phyloP scores from a whole-genome alignment of 1,140 invertebrate species.

The Agrilus planipennis region DNA sequence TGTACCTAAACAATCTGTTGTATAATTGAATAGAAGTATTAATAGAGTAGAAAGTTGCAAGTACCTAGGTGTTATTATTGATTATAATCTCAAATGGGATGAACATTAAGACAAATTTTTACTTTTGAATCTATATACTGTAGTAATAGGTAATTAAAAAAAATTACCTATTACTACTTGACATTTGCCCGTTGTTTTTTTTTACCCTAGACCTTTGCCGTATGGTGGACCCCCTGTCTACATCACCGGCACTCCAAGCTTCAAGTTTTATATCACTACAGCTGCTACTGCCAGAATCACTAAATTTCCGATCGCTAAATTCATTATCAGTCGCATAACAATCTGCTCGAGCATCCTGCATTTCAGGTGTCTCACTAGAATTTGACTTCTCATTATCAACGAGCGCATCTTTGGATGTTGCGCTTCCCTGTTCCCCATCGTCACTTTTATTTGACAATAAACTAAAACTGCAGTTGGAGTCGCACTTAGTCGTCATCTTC shows the following conservation, averaged over 20 bases:
- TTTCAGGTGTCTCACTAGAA: slow-evolving; percentile 44
- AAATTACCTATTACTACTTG: no score
- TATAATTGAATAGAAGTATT: no score
- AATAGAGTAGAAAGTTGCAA: no score
- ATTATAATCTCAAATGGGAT: no score
- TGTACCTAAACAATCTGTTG: no score
- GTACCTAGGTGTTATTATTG: no score
- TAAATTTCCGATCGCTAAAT: slow-evolving; percentile 27
- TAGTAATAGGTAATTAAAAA: no score
- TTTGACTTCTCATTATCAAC: slow-evolving; percentile 44
- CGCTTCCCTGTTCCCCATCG: slow-evolving; percentile 43
- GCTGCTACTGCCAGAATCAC: slow-evolving; percentile 25
- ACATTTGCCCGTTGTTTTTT: no score
- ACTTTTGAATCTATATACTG: no score
- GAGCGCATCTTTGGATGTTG: slow-evolving; percentile 50
- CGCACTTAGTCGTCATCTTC: slow-evolving; percentile 1
- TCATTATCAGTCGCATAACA: slow-evolving; percentile 24
- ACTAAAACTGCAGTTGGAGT: slow-evolving; percentile 7
- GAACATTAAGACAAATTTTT: no score
- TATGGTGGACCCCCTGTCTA: background rate
- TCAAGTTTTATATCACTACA: slow-evolving; percentile 28
- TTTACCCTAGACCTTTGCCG: slow-evolving; percentile 6
- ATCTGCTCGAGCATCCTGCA: slow-evolving; percentile 31
- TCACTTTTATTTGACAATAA: slow-evolving; percentile 8
- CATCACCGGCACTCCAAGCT: slow-evolving; percentile 11